Percentiles rank a stretch among this genome's conserved stretches.
These are phyloP conservation scores for Clepsis dumicolana DNA, from an alignment of 2,888 invertebrate species.

Conservation along the genomic window DNA sequence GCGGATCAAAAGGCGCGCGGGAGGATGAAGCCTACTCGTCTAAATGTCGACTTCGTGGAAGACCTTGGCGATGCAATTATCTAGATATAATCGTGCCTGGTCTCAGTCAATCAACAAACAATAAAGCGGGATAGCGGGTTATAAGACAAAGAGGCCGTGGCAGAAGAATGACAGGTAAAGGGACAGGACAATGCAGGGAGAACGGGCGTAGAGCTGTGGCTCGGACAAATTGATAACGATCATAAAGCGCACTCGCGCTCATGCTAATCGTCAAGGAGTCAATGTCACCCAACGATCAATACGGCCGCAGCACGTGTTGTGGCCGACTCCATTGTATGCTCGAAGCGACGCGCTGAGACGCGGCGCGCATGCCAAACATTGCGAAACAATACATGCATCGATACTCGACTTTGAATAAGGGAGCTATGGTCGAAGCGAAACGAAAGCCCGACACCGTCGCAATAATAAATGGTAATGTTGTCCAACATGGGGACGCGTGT, in stretches of 20 bases:
- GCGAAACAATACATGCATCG: constrained; percentile 79
- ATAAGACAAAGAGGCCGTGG: constrained; percentile 68
- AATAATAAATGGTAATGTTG: constrained; percentile 71
- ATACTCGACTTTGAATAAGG: constrained; percentile 73
- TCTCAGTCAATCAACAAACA: constrained; percentile 71
- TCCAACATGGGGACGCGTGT: constrained; percentile 69
- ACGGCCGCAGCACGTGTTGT: constrained; percentile 80
- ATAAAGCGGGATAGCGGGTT: constrained; percentile 62
- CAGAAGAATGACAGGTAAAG: constrained; percentile 64
- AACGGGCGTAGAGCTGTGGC: constrained; percentile 57
- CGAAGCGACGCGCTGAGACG: constrained; percentile 71
- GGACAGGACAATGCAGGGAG: constrained; percentile 76
- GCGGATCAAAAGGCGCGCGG: constrained; percentile 71
- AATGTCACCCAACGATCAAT: constrained; percentile 76
- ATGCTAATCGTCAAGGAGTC: constrained; percentile 75
- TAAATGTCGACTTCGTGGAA: constrained; percentile 78
- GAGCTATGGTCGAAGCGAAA: constrained; percentile 62
- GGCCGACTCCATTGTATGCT: constrained; percentile 78
- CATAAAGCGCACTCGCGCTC: constrained; percentile 64
- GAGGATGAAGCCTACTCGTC: constrained; percentile 65
- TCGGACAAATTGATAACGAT: constrained; percentile 80
- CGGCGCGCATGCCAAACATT: constrained; percentile 78
- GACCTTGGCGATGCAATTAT: constrained; percentile 76
- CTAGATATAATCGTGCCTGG: constrained; percentile 68
- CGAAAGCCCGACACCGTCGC: constrained; percentile 69